Evolutionary conservation across 2,797 vertebrate genomes (phyloP), one percentile per base, ranked within the genome.

Genomic region (Micromesistius poutassou): DNA sequence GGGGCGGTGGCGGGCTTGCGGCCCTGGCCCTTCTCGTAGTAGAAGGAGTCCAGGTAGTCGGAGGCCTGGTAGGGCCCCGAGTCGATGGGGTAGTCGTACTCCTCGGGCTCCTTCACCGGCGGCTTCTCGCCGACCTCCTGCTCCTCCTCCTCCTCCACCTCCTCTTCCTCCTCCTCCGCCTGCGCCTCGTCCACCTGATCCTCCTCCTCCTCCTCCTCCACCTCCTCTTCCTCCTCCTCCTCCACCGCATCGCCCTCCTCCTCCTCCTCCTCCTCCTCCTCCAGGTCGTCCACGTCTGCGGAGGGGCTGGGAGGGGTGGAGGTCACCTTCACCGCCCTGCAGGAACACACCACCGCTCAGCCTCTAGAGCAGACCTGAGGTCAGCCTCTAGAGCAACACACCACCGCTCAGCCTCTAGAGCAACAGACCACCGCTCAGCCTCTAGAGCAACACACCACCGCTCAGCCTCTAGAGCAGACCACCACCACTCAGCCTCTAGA

Each of bases 31-130:
- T 92, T 93, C 74, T 94, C 90, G 0, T 92, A 90, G 90, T 93
- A 92, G 82, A 90, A 91, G 62, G 92, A 90, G 81, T 95, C 93
- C 87, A 91, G 79, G 77, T 95, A 94, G 83, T 95, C 93, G 0
- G 92, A 85, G 14, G 90, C 90, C 89, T 94, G 94, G 83, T 93
- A 93, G 31, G 92, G 90, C n/a, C 89, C 91, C 0, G 93, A 92
- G 88, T 95, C 94, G 33, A 94, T 92, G 6, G 94, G 85, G 84
- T 94, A 94, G 76, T 95, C 93, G 31, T 95, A 92, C 84, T 95
- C 91, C 82, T 95, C 93, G 4, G 88, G 85, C 40, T 94, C 92
- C 66, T 89, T 93, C 19, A 81, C 89, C 1, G 81, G 87, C 33
- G 85, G 80, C 1, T 80, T 82, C 74, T 90, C 93, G 9, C 90